phyloP scores from a whole-genome alignment of 2,888 invertebrate genomes.

The Tenthredo distinguenda region DNA sequence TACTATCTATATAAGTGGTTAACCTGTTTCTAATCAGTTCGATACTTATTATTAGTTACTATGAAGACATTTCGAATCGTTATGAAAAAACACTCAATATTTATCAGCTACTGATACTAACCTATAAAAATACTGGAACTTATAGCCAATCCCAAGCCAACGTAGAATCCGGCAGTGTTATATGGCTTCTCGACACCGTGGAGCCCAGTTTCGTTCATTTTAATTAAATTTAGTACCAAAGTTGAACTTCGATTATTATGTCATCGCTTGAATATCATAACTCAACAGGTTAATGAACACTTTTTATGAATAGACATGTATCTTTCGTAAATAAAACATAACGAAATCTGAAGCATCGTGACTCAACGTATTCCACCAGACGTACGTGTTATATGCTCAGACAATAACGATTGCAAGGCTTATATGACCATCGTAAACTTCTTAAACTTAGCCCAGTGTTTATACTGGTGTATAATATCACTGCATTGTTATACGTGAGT shows the following conservation, averaged over 20 bases:
- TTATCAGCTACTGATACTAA: slow-evolving; percentile 65
- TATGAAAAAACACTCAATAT: background rate
- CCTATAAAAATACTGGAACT: slow-evolving; percentile 92
- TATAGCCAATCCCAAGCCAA: slow-evolving; percentile 88
- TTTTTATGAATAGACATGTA: background rate
- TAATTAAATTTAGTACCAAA: background rate
- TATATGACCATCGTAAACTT: background rate
- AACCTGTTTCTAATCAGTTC: background rate
- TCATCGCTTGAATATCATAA: background rate
- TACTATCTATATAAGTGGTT: background rate
- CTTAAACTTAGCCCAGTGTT: slow-evolving; percentile 5
- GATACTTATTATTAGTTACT: background rate
- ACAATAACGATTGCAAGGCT: background rate
- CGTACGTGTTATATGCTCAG: background rate
- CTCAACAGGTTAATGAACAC: background rate
- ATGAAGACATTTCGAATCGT: background rate
- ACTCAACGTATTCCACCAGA: background rate
- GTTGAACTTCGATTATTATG: background rate
- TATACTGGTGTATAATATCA: background rate
- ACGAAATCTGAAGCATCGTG: background rate
- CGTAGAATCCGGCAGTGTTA: slow-evolving; percentile 80
- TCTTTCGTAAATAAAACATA: background rate
- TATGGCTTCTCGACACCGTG: slow-evolving; percentile 56
- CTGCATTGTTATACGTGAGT: background rate
- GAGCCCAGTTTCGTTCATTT: slow-evolving; percentile 16